Evolutionary conservation across 2,797 vertebrate species (phyloP).

Genomic region (Aeoliscus strigatus): DNA sequence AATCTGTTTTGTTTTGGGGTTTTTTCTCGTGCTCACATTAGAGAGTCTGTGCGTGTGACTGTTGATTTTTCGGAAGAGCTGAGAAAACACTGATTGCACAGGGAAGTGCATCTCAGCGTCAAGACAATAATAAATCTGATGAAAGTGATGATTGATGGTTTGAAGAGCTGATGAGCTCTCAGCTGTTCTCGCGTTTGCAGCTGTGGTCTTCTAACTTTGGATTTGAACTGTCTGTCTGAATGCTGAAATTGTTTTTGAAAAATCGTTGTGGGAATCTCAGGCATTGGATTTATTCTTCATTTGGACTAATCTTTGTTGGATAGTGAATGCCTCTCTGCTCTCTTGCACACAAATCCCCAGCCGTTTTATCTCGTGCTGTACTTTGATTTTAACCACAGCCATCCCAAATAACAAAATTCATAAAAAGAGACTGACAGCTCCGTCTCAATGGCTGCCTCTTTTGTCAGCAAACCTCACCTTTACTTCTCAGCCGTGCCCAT

Average conservation of each 20-base stretch:
- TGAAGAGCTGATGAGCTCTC: constrained; percentile 5
- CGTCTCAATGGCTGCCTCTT: constrained; percentile 15
- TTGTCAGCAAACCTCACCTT: constrained; percentile 18
- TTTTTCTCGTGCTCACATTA: constrained; percentile 15
- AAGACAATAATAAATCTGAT: constrained; percentile 20
- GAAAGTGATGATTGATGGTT: constrained; percentile 11
- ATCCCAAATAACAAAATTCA: constrained; percentile 45
- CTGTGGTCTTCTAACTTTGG: constrained; percentile 19
- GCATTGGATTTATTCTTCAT: constrained; percentile 58
- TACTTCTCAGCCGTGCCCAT: constrained; percentile 8
- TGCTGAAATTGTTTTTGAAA: constrained; percentile 45
- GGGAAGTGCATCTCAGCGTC: constrained; percentile 13
- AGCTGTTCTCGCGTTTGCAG: constrained; percentile 5
- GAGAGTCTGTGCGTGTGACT: constrained; percentile 4
- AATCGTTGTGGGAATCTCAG: constrained; percentile 50
- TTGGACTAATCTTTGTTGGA: constrained; percentile 56
- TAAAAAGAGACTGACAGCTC: constrained; percentile 23
- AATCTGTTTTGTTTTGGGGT: too few species aligned
- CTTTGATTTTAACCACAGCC: constrained; percentile 42
- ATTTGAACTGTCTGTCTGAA: constrained; percentile 27
- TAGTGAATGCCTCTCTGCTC: constrained; percentile 56
- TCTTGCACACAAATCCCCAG: constrained; percentile 55
- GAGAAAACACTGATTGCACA: constrained; percentile 18
- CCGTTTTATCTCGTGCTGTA: constrained; percentile 27
- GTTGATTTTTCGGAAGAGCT: constrained; percentile 17